A percentile compares a stretch with the other conserved stretches of the same genome.
These are phyloP conservation scores for Mastomys coucha DNA, from an alignment of 2,113 vertebrate species.

Conservation along the genomic window DNA sequence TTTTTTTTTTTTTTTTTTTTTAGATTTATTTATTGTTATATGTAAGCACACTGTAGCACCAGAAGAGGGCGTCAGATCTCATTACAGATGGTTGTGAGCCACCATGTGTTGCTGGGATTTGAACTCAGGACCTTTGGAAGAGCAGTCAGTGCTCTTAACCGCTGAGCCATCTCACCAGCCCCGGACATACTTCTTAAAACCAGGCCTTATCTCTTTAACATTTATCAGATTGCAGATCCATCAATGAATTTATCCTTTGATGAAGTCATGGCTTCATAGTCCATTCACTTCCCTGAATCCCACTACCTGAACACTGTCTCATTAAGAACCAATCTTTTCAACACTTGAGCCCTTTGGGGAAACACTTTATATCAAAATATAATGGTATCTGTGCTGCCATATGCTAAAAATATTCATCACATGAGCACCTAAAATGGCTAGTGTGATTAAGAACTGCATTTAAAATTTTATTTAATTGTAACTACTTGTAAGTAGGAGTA, in stretches of 20 bases:
- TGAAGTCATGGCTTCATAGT: not conserved
- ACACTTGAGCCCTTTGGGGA: not conserved
- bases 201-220: not conserved
- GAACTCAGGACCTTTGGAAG: no score
- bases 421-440: not conserved
- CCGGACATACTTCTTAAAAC: not conserved
- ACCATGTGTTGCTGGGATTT: no score
- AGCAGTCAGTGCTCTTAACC: no score
- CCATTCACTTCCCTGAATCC: not conserved
- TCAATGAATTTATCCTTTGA: not conserved
- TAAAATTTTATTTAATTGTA: not conserved
- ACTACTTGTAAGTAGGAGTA: not conserved
- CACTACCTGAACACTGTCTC: not conserved
- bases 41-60: no score
- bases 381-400: not conserved
- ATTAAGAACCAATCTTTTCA: not conserved
- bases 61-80: no score
- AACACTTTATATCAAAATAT: not conserved
- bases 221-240: not conserved
- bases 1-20: no score
- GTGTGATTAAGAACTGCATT: not conserved
- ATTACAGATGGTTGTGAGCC: no score
- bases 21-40: no score
- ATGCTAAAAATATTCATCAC: not conserved
- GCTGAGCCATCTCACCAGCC: no score